phyloP scores from a whole-genome alignment of 2,113 vertebrate species.

The Cairina moschata region DNA sequence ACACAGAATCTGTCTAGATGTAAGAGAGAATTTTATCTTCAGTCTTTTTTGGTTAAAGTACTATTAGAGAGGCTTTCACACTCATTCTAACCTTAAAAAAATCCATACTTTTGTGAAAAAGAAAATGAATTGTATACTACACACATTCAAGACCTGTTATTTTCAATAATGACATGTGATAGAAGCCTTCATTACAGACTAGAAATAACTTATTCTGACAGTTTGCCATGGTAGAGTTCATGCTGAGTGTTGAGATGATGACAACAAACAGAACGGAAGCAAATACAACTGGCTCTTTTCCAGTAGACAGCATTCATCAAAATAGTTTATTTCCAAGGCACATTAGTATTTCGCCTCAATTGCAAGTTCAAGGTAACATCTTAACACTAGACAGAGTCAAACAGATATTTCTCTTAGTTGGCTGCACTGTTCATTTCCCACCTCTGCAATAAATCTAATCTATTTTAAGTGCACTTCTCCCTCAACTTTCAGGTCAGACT shows the following conservation, averaged over 20 bases:
- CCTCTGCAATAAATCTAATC: slow-evolving; percentile 24
- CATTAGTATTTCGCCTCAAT: slow-evolving; percentile 56
- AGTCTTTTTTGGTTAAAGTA: neutral
- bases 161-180: slow-evolving; percentile 71
- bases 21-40: neutral
- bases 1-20: neutral
- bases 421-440: neutral
- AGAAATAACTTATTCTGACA: slow-evolving; percentile 67
- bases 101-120: slow-evolving; percentile 17
- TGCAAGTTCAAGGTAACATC: slow-evolving; percentile 60
- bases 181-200: slow-evolving; percentile 62
- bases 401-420: neutral
- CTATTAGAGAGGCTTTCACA: neutral
- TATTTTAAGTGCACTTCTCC: slow-evolving; percentile 49
- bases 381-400: slow-evolving; percentile 36
- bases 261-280: slow-evolving; percentile 66
- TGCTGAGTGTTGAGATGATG: slow-evolving; percentile 49
- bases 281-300: slow-evolving; percentile 54
- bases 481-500: slow-evolving; percentile 49
- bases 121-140: slow-evolving; percentile 42
- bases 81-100: slow-evolving; percentile 27
- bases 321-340: slow-evolving; percentile 17
- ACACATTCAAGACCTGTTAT: slow-evolving; percentile 63
- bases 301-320: slow-evolving; percentile 59
- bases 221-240: slow-evolving; percentile 63